A percentile compares a stretch with the other conserved stretches of the same genome.
Evolutionary conservation across 2,113 vertebrate species (phyloP).

Genomic region (Callionymus lyra): DNA sequence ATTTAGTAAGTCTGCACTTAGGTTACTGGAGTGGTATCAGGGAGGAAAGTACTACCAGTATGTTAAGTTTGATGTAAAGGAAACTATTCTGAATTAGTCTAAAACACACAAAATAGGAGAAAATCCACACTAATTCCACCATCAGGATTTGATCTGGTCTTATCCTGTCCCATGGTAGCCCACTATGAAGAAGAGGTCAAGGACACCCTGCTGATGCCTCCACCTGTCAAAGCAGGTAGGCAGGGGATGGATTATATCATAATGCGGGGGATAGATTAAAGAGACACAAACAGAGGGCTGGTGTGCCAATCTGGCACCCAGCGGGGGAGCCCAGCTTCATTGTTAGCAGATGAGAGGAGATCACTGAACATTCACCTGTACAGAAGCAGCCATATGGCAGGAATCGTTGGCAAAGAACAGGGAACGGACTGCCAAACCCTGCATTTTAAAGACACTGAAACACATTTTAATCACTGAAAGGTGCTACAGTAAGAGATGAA

Average conservation of each 20-base stretch:
- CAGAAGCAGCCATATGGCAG: constrained; percentile 1
- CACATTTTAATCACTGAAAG: no score
- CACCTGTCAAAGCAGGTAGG: constrained; percentile 40
- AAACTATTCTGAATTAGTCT: no score
- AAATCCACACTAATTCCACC: no score
- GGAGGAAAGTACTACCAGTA: no score
- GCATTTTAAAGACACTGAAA: no score
- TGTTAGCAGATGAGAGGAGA: constrained; percentile 10
- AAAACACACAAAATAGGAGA: no score
- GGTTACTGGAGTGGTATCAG: no score
- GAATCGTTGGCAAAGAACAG: no score
- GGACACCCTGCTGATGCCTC: constrained; percentile 37
- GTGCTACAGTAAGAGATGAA: no score
- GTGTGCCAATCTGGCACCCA: constrained; percentile 46
- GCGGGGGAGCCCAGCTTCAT: constrained; percentile 17
- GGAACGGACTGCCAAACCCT: no score
- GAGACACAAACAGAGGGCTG: constrained; percentile 38
- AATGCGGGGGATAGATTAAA: constrained; percentile 44
- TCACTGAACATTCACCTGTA: constrained; percentile 5
- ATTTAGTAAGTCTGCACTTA: no score
- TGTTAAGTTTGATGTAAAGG: no score
- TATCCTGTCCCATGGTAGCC: constrained; percentile 38
- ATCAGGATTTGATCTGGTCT: constrained; percentile 34
- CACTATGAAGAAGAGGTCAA: constrained; percentile 34
- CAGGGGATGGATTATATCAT: constrained; percentile 42